Base-by-base conservation (phyloP, 2,888 invertebrate species). In the Rhingia rostrata region DNA sequence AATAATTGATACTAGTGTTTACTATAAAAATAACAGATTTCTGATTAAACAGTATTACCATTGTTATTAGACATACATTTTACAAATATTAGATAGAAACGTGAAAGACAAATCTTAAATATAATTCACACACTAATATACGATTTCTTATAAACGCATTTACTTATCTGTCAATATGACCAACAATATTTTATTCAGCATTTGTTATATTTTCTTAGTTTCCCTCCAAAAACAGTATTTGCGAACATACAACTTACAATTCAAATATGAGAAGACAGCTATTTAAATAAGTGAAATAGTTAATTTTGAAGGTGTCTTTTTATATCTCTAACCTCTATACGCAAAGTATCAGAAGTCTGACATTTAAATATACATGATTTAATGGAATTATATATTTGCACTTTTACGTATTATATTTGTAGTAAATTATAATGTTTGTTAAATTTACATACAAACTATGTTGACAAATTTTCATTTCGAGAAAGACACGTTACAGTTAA, bases 71-170 rank as follows among this genome's bases (percentile, higher is more conserved):
- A 37, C 35, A 37, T 39, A 14, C 39, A 64, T 51, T 37, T 51
- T 51, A 39, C 22, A 35, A 45, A 56, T 12, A 58, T 45, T 63
- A 30, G 35, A 37, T 7, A 64, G 14, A 53, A 69, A 77, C 60
- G 77, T 77, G 77, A 77, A 67, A 77, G 77, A 67, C 77, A 77
- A 77, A 67, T 67, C 67, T 60, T 77, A 77, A 53, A 4, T 67
- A 51, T 64, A 67, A 60, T 54, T 43, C 47, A 69, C 4, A 43
- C 37, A 75, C 60, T 14, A 37, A 47, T 37, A 43, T 14, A 75
- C 33, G 30, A 75, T 56, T 69, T 49, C 39, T 58, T 14, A 41
- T 9, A 39, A 60, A 33, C 7, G 66, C 75, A 75, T 75, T 66
- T 75, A 75, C n/a, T 47, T 53, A 45, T 45, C 45, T 67, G 67